Percentiles rank a stretch among this genome's conserved stretches.
Conservation (phyloP, 2,888 invertebrate species). For the Synergus laeviventris region DNA sequence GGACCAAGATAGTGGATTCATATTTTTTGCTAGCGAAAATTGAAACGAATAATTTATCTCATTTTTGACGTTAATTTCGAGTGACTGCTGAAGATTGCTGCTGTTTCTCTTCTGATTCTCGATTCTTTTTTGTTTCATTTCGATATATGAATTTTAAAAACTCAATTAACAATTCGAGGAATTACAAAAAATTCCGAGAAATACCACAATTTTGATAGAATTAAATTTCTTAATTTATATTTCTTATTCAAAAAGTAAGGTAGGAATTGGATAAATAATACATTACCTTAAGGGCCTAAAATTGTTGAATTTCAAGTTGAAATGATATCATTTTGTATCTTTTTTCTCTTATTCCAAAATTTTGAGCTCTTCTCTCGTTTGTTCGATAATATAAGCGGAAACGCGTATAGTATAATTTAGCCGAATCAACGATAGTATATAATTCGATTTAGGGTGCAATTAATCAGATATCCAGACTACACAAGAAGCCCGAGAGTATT, state of each 20-base stretch:
- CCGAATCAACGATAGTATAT: constrained; percentile 11
- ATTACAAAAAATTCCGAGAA: no score
- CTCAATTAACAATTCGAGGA: no score
- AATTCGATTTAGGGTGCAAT: constrained; percentile 26
- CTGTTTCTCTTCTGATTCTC: background rate
- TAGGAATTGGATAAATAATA: no score
- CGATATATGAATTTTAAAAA: background rate
- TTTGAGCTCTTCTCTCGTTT: background rate
- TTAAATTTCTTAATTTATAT: no score
- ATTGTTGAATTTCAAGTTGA: no score
- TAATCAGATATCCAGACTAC: constrained; percentile 30
- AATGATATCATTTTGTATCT: no score
- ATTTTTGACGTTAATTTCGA: background rate
- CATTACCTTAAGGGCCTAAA: no score
- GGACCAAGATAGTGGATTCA: background rate
- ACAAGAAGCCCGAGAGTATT: constrained; percentile 20
- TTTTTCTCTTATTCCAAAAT: background rate
- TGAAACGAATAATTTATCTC: background rate
- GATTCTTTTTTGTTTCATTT: background rate
- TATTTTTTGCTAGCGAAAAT: background rate
- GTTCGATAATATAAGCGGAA: constrained; percentile 10
- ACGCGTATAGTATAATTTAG: background rate
- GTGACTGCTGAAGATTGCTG: background rate
- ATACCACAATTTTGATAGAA: no score
- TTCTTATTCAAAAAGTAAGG: no score